Percentiles rank a stretch among this genome's conserved stretches.
These are phyloP conservation scores for Pseudocheirus occidentalis DNA, from an alignment of 2,797 vertebrate species.

Conservation along the genomic window DNA sequence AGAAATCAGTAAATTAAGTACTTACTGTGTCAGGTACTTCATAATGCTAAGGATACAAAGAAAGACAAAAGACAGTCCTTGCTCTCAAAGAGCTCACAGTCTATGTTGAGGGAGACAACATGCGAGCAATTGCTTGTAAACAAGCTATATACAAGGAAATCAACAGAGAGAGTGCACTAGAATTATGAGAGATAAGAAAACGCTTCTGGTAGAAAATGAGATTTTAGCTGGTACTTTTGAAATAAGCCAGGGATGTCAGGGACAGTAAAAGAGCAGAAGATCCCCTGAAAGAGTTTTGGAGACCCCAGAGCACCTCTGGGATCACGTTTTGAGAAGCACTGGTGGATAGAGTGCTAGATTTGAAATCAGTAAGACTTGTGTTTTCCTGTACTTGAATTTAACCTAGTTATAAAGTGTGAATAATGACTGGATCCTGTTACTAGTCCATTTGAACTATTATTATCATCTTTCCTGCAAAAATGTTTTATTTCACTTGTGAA, in stretches of 20 bases:
- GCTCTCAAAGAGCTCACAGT: not conserved
- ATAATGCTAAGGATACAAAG: not conserved
- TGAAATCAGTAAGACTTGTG: not conserved
- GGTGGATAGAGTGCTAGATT: not conserved
- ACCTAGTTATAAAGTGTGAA: not conserved
- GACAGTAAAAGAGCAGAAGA: not conserved
- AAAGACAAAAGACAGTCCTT: not conserved
- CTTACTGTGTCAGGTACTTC: not conserved
- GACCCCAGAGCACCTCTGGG: not conserved
- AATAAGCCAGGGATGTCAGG: not conserved
- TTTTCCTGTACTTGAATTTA: accelerated
- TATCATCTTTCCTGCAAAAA: not conserved
- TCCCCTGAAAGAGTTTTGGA: not conserved
- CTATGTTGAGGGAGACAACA: not conserved
- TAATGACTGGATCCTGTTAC: not conserved
- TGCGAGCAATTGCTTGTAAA: not conserved
- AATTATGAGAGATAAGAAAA: not conserved
- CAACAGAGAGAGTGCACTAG: not conserved
- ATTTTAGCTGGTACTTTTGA: not conserved
- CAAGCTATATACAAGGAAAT: not conserved
- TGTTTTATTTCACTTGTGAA: not conserved
- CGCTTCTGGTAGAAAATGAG: not conserved
- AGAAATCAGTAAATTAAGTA: not conserved
- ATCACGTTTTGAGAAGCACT: not conserved
- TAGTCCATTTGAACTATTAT: not conserved